phyloP scores from a whole-genome alignment of 1,140 invertebrate genomes.

The Elysia chlorotica region DNA sequence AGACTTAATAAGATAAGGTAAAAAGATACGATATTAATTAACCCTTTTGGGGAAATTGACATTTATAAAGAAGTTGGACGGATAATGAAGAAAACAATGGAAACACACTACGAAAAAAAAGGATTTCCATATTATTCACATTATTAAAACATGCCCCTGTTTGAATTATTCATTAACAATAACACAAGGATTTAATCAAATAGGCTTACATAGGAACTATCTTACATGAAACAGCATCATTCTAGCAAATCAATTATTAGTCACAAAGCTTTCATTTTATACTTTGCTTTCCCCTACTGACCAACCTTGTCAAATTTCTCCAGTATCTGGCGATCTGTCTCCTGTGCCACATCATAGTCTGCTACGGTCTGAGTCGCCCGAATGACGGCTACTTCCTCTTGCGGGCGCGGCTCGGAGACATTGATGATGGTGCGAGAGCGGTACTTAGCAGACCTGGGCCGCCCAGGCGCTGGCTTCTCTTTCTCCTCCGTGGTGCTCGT shows the following conservation, averaged over 20 bases:
- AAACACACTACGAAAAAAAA: background rate
- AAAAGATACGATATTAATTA: too few relatives aligned
- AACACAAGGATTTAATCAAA: too few relatives aligned
- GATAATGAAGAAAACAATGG: too few relatives aligned
- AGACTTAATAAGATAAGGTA: too few relatives aligned
- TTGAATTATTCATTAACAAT: too few relatives aligned
- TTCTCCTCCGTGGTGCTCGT: background rate
- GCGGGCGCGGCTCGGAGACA: conserved; percentile 24
- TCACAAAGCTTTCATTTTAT: background rate
- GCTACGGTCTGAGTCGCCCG: conserved; percentile 30
- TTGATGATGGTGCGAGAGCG: conserved; percentile 37
- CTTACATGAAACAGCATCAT: background rate
- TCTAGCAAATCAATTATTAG: background rate
- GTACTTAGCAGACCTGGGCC: conserved; percentile 35
- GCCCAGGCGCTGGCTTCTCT: background rate
- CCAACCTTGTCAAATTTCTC: conserved; percentile 48
- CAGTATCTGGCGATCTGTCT: conserved; percentile 44
- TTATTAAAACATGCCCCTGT: too few relatives aligned
- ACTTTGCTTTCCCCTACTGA: background rate
- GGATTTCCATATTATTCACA: background rate
- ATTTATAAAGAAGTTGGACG: too few relatives aligned
- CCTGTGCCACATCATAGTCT: conserved; percentile 37
- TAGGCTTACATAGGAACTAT: too few relatives aligned
- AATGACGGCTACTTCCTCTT: conserved; percentile 29
- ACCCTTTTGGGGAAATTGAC: too few relatives aligned